Conservation (phyloP, 2,797 vertebrate species). For the Allobates femoralis region DNA sequence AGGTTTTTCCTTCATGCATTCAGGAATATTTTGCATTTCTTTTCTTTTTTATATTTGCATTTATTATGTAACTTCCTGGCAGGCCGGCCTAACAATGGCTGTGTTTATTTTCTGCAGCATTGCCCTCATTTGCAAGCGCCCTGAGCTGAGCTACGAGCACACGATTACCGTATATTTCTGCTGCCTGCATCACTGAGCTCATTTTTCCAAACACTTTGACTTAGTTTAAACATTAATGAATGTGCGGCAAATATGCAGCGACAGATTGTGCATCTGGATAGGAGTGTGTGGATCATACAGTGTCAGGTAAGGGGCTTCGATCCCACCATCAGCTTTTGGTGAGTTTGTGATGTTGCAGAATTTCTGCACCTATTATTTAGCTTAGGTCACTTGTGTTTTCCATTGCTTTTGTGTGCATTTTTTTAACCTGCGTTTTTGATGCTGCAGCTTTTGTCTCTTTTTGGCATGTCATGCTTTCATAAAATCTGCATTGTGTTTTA, state of each 20-base stretch:
- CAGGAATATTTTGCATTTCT: too few species aligned
- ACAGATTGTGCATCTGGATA: background rate
- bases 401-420: too few species aligned
- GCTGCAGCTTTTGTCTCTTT: too few species aligned
- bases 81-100: background rate
- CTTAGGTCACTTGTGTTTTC: too few species aligned
- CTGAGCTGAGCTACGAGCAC: background rate
- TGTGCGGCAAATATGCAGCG: background rate
- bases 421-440: too few species aligned
- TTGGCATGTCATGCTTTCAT: too few species aligned
- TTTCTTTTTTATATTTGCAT: background rate
- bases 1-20: background rate
- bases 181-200: background rate
- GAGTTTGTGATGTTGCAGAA: too few species aligned
- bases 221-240: background rate
- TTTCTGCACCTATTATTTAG: too few species aligned
- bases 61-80: background rate
- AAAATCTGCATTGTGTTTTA: too few species aligned
- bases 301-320: too few species aligned
- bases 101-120: background rate
- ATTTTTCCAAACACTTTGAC: conserved; percentile 3
- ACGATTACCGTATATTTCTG: background rate
- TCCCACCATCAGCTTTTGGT: too few species aligned
- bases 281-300: too few species aligned
- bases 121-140: background rate